Base-by-base conservation (phyloP, 2,797 vertebrate species). In the Myotis pilosus region DNA sequence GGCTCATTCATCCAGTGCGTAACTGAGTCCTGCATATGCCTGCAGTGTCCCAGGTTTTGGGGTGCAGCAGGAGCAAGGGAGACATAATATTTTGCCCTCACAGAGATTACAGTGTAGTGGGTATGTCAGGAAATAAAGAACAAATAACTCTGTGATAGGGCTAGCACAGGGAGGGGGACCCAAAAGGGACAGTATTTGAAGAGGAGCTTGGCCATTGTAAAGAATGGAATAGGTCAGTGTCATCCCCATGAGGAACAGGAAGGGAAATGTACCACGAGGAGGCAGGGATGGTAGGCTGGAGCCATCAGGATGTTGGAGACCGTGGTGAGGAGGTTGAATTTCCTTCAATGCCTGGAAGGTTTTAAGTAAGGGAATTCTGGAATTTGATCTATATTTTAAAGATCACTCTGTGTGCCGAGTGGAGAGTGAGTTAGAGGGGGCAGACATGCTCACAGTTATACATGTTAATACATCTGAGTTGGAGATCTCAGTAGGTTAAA, bases 401-500 rank as follows among this genome's bases (percentile, higher is more conserved):
- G 19, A 13, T 62, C n/a, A 47, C 20, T 86, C 49, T 60, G 49
- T 62, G 8, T 23, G n/a, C 38, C 30, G 0, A 36, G 41, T 72
- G 53, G 22, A 72, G 74, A 41, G 38, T 36, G 23, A 38, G 2
- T 6, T 66, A 23, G 41, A 75, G 1, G 8, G 17, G 19, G 47
- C 13, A 92, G 44, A 68, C 38, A 8, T 28, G 9, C 44, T 41
- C 3, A 38, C 25, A 17, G 12, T 10, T 33, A 23, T 22, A 19
- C 8, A 25, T 0, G 3, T 9, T 25, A 19, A 4, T 8, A 11
- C 12, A 23, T 41, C 55, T 51, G 8, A 4, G 5, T 12, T 5
- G 10, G 22, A 71, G 25, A 33, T 6, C 9, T 55, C 89, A 13
- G 2, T n/a, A 36, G 20, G 17, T 82, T 33, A 74, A 33, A 60